Percentiles rank a stretch among this genome's conserved stretches.
These are phyloP conservation scores for Sylvia atricapilla DNA, from an alignment of 2,113 vertebrate species.

Conservation along the genomic window DNA sequence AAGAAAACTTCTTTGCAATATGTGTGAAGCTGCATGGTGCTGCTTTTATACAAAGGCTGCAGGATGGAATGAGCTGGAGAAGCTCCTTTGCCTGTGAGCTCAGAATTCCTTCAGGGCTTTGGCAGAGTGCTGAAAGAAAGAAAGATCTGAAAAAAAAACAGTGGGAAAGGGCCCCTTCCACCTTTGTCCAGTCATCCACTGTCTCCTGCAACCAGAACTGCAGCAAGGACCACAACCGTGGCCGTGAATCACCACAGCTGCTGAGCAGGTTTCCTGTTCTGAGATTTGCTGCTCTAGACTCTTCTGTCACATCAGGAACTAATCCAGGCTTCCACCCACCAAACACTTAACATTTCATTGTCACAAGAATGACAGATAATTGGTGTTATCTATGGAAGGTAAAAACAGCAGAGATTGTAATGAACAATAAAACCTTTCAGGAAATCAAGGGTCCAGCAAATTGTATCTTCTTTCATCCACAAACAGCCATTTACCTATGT, in stretches of 20 bases:
- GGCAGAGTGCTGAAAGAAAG: neutral
- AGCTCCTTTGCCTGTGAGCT: neutral
- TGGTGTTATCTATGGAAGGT: too few relatives aligned
- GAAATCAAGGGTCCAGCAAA: too few relatives aligned
- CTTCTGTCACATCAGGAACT: neutral
- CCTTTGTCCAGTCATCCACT: neutral
- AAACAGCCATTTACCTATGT: too few relatives aligned
- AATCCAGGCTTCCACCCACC: neutral
- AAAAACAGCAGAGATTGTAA: too few relatives aligned
- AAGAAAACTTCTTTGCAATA: neutral
- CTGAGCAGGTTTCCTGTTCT: neutral
- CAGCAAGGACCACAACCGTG: neutral
- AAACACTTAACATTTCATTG: neutral
- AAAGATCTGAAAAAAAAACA: neutral
- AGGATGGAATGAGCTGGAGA: neutral
- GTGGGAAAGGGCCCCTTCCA: neutral
- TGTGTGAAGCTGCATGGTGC: rapidly evolving
- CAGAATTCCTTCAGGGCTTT: neutral
- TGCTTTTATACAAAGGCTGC: neutral
- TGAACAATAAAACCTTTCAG: too few relatives aligned
- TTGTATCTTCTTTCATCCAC: too few relatives aligned
- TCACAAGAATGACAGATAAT: too few relatives aligned
- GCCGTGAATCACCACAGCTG: neutral
- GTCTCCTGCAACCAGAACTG: neutral
- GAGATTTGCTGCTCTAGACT: neutral